phyloP scores from a whole-genome alignment of 2,113 vertebrate genomes.

The Passer domesticus region DNA sequence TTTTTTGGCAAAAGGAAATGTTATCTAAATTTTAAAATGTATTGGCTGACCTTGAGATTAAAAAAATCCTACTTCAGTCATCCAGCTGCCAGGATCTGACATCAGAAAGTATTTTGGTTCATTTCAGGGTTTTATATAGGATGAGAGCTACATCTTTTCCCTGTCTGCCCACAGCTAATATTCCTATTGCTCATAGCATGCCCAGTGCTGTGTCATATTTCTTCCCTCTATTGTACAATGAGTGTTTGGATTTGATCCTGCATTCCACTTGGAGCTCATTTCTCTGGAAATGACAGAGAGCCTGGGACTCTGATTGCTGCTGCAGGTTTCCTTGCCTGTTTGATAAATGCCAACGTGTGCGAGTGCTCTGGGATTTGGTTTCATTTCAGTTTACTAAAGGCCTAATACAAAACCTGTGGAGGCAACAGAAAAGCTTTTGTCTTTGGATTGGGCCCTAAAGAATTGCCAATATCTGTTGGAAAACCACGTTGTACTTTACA shows the following conservation, averaged over 20 bases:
- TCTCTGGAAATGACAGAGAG: neutral
- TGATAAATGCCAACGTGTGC: neutral
- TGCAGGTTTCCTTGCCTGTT: neutral
- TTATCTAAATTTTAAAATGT: neutral
- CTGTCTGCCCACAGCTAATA: neutral
- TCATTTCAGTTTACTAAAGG: slow-evolving; percentile 36
- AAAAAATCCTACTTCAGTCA: neutral
- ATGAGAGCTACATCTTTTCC: neutral
- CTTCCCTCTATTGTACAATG: neutral
- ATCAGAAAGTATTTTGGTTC: neutral
- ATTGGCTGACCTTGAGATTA: neutral
- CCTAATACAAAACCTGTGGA: neutral
- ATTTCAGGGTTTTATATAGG: neutral
- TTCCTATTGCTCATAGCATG: neutral
- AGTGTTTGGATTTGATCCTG: neutral
- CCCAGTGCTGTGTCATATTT: neutral
- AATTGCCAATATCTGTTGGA: slow-evolving; percentile 18
- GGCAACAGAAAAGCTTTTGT: neutral
- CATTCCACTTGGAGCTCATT: neutral
- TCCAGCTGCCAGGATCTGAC: neutral
- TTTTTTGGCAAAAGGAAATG: neutral
- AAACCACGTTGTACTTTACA: neutral
- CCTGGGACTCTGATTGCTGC: neutral
- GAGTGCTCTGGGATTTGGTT: neutral
- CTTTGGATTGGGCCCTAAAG: slow-evolving; percentile 23